Percentiles rank a stretch among this genome's conserved stretches.
These are phyloP conservation scores for Harpagifer antarcticus DNA, from an alignment of 2,797 vertebrate species.

Conservation along the genomic window DNA sequence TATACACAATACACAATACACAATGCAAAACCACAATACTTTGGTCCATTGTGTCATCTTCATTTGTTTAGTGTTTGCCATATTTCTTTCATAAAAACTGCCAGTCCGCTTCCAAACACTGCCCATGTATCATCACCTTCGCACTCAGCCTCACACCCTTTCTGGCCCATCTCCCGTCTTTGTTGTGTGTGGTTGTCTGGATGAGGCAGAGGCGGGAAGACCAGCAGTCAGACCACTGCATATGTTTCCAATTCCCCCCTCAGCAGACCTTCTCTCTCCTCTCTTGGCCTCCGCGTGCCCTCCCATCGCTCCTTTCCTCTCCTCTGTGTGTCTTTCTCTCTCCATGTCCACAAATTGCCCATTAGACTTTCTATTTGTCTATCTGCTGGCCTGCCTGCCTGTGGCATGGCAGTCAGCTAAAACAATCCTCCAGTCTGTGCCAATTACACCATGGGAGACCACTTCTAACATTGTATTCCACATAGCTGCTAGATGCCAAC, in stretches of 20 bases:
- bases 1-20: constrained; percentile 15
- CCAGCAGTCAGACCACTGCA: constrained; percentile 77
- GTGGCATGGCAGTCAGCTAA: constrained; percentile 65
- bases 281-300: constrained; percentile 47
- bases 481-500: constrained; percentile 32
- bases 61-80: constrained; percentile 57
- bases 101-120: constrained; percentile 50
- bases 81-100: constrained; percentile 56
- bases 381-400: constrained; percentile 59
- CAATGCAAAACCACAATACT: constrained; percentile 10
- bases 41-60: constrained; percentile 46
- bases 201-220: constrained; percentile 65
- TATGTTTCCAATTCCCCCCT: constrained; percentile 78
- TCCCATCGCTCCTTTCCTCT: constrained; percentile 11
- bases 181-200: constrained; percentile 78
- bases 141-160: constrained; percentile 71
- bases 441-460: constrained; percentile 68
- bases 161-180: constrained; percentile 72
- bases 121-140: constrained; percentile 73
- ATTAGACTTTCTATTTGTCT: constrained; percentile 72
- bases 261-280: constrained; percentile 63
- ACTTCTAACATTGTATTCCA: constrained; percentile 60
- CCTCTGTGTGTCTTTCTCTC: constrained; percentile 32
- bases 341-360: constrained; percentile 69
- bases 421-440: constrained; percentile 50